Evolutionary conservation across 2,888 invertebrate genomes (phyloP).

Genomic region (Phytoseiulus persimilis): DNA sequence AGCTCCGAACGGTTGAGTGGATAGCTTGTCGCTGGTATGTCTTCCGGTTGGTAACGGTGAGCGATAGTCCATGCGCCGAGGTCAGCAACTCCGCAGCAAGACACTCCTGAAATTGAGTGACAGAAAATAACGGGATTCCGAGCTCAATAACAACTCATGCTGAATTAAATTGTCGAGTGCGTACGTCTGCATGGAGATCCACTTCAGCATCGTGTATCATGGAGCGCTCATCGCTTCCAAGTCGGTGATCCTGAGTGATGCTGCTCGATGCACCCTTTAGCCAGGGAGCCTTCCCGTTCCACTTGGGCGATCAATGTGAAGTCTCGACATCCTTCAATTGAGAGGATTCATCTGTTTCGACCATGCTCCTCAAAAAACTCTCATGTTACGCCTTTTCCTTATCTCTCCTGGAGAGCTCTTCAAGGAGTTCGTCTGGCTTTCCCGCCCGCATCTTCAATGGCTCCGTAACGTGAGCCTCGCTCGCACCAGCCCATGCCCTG

Average conservation of each 20-base stretch:
- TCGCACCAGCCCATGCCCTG: background rate
- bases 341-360: background rate
- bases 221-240: background rate
- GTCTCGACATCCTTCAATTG: background rate
- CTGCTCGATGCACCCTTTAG: too few species aligned
- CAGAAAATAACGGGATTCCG: too few species aligned
- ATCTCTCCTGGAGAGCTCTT: background rate
- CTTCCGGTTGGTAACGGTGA: background rate
- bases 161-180: too few species aligned
- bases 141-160: too few species aligned
- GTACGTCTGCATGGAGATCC: background rate
- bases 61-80: background rate
- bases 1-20: background rate
- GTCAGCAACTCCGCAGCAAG: background rate
- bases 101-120: background rate
- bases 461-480: background rate
- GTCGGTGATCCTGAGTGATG: background rate
- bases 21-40: too few species aligned
- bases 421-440: background rate
- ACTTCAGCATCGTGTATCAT: background rate
- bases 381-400: background rate
- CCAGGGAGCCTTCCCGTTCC: background rate
- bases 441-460: background rate
- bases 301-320: background rate
- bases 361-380: background rate